phyloP scores from a whole-genome alignment of 2,797 vertebrate genomes.

The Mormyrops boulengeri region DNA sequence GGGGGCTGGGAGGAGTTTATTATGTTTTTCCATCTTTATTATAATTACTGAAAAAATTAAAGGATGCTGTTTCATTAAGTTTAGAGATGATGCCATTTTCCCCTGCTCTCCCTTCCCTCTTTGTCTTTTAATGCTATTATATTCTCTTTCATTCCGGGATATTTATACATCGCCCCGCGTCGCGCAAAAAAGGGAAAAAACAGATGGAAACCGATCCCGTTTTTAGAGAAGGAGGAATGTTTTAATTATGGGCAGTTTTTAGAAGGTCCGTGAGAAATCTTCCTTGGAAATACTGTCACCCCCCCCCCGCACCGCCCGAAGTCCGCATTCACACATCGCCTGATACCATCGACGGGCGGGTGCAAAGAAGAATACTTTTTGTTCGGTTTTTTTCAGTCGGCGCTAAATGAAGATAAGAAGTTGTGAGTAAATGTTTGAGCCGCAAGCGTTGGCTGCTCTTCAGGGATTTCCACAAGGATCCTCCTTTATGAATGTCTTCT shows the following conservation, averaged over 20 bases:
- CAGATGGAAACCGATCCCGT: conserved; percentile 55
- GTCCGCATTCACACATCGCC: conserved; percentile 30
- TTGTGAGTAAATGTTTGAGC: conserved; percentile 65
- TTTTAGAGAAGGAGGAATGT: conserved; percentile 52
- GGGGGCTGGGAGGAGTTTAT: conserved; percentile 99
- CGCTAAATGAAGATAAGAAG: conserved; percentile 65
- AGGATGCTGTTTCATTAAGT: conserved; percentile 98
- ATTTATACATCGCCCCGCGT: conserved; percentile 66
- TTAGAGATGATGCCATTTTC: conserved; percentile 78
- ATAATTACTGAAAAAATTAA: conserved; percentile 99
- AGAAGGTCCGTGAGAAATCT: conserved; percentile 50
- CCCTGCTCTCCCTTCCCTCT: conserved; percentile 57
- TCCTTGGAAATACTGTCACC: conserved; percentile 53
- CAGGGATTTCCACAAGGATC: conserved; percentile 56
- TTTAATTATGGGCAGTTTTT: conserved; percentile 65
- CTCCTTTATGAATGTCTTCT: conserved; percentile 51
- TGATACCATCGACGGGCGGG: conserved; percentile 55
- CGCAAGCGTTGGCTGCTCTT: conserved; percentile 58
- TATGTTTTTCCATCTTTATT: conserved; percentile 99
- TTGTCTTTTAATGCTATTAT: conserved; percentile 67
- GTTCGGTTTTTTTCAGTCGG: conserved; percentile 53
- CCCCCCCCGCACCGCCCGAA: conserved; percentile 46
- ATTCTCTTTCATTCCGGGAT: conserved; percentile 57
- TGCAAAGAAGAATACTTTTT: conserved; percentile 59
- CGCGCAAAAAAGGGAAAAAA: conserved; percentile 46